Base-by-base conservation (phyloP, 2,888 invertebrate genomes). In the Oscheius onirici region DNA sequence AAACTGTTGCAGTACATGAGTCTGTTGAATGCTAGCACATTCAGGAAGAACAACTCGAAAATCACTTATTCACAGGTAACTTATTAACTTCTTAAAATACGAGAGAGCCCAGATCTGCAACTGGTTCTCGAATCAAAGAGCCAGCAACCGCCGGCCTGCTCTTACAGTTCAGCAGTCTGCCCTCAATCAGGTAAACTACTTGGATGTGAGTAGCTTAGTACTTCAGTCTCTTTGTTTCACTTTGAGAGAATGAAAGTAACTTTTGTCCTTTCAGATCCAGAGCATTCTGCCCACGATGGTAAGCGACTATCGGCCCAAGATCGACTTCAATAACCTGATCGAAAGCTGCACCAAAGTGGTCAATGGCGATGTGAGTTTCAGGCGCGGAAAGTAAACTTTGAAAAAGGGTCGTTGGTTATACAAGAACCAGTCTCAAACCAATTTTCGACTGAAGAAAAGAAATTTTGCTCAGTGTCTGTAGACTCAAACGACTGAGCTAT, bases 1-100 rank as follows among this genome's bases (percentile, higher is more conserved):
- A 96, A 96, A 90, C 95, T 99, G 87, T 94, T 95, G 84, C 93
- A 94, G 79, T 97, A 95, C 89, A 94, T 97, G 70, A 92, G 93
- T 83, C 95, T 95, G 87, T 90, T 99, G 79, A 99, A 99, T 88
- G 92, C 92, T 73, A 90, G 96, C 77, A 95, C 95, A 87, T 96
- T 95, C 63, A 91, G 97, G 51, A 80, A 76, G 49, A 79, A 73
- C 10, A 78, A 84, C 69, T 70, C 75, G 6, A 87, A 88, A 65
- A 82, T 82, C 54, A 76, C 66, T 22, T 82, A 82, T 40, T 78
- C 79, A 52, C 82, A 82, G 76, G 82, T 82, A n/a, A n/a, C n/a
- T n/a, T n/a, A n/a, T n/a, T n/a, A 63, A 46, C 22, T 49, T 49
- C 26, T 20, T 28, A 11, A 5, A 17, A 3, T 6, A 57, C 20